Conservation (phyloP, 2,797 vertebrate species). For the Ctenosaura bakeri region DNA sequence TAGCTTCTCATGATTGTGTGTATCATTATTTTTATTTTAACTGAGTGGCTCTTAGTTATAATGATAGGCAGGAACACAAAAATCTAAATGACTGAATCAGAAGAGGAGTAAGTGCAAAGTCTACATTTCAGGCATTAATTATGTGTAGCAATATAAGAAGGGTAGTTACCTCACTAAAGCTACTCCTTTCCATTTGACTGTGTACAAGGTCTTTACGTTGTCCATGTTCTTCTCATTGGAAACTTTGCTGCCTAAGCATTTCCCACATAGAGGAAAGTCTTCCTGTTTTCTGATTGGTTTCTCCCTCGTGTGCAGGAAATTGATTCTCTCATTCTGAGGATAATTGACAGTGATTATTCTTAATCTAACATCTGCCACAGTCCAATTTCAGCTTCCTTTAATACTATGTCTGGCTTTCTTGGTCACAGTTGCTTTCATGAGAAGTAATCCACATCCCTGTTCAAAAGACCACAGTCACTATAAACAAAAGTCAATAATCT, state of each 20-base stretch:
- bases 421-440: constrained; percentile 62
- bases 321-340: constrained; percentile 61
- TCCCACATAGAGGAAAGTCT: constrained; percentile 51
- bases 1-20: no score
- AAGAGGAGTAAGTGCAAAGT: neutral
- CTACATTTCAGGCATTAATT: neutral
- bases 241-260: constrained; percentile 28
- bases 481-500: constrained; percentile 54
- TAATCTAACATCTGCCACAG: constrained; percentile 62
- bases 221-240: constrained; percentile 10
- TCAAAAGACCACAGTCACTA: constrained; percentile 55
- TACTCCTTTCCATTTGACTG: neutral
- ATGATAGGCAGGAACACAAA: neutral
- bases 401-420: constrained; percentile 67
- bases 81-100: neutral
- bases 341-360: constrained; percentile 66
- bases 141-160: no score
- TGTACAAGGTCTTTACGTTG: neutral
- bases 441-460: constrained; percentile 63
- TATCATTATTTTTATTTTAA: no score
- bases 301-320: constrained; percentile 51
- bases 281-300: constrained; percentile 34
- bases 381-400: constrained; percentile 65
- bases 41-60: no score
- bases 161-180: no score